Evolutionary conservation across 2,888 invertebrate genomes (phyloP).

Genomic region (Diogma glabrata): DNA sequence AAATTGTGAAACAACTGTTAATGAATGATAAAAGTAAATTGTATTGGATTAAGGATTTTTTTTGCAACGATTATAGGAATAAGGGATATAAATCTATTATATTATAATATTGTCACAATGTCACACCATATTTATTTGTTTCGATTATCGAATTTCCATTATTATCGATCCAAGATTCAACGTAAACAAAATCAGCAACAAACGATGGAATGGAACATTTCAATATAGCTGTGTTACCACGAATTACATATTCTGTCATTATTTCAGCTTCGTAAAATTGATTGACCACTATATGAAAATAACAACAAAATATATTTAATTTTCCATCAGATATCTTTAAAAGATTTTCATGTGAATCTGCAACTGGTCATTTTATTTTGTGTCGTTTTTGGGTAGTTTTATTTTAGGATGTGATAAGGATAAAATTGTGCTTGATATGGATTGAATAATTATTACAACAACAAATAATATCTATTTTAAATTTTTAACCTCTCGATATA

Average conservation of each 20-base stretch:
- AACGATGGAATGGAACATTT: conserved; percentile 66
- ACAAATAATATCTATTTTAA: too few species aligned
- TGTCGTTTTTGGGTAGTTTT: too few species aligned
- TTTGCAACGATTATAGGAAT: conserved; percentile 9
- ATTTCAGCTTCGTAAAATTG: conserved; percentile 62
- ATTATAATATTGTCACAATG: conserved; percentile 17
- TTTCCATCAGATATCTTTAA: too few species aligned
- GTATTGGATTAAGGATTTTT: neutral
- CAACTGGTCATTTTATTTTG: too few species aligned
- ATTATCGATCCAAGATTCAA: conserved; percentile 60
- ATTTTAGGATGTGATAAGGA: too few species aligned
- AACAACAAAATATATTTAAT: neutral
- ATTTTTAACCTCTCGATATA: too few species aligned
- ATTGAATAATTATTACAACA: too few species aligned
- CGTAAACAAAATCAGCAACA: conserved; percentile 59
- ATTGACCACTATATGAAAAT: conserved; percentile 47
- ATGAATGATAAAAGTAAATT: neutral
- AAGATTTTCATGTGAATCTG: too few species aligned
- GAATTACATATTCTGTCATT: conserved; percentile 59
- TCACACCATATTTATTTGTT: conserved; percentile 41
- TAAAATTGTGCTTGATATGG: too few species aligned
- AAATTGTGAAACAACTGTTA: conserved; percentile 57
- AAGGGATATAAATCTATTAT: neutral
- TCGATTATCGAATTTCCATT: conserved; percentile 41
- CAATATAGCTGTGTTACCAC: conserved; percentile 57